phyloP scores from a whole-genome alignment of 1,140 invertebrate genomes.

The Sycobia sp. region DNA sequence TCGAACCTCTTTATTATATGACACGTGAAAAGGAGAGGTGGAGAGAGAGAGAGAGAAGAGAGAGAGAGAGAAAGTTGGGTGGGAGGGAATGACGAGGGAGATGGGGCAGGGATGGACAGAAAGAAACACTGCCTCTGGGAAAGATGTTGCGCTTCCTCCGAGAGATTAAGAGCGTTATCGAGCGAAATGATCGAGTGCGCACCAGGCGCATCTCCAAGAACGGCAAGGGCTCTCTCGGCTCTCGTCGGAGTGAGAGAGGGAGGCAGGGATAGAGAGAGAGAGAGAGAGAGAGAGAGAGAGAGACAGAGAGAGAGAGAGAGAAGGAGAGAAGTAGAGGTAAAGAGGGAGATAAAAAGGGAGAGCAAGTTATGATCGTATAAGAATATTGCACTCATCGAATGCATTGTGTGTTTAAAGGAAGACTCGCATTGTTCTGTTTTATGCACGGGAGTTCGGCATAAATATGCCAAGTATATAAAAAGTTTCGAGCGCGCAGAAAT shows the following conservation, averaged over 20 bases:
- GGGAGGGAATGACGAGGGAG: no score
- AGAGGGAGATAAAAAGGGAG: neutral
- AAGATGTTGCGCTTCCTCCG: neutral
- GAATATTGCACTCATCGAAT: neutral
- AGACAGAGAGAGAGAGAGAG: neutral
- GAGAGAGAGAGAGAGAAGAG: neutral
- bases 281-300: neutral
- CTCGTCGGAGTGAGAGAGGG: no score
- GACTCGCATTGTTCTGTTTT: neutral
- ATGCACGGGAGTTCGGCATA: no score
- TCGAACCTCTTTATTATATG: constrained; percentile 26
- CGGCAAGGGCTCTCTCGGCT: neutral
- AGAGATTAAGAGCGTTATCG: constrained; percentile 8
- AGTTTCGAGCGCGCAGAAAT: no score
- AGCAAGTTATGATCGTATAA: neutral
- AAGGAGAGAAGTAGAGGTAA: neutral
- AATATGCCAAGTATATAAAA: no score
- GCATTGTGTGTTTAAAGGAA: neutral
- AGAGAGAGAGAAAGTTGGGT: no score
- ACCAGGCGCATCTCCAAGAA: neutral
- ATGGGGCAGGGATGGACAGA: no score
- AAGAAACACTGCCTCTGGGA: constrained; percentile 12
- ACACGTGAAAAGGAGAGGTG: neutral
- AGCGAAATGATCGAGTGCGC: neutral
- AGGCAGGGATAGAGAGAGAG: neutral